phyloP scores from a whole-genome alignment of 2,797 vertebrate species.

The Hoplostethus mediterraneus region DNA sequence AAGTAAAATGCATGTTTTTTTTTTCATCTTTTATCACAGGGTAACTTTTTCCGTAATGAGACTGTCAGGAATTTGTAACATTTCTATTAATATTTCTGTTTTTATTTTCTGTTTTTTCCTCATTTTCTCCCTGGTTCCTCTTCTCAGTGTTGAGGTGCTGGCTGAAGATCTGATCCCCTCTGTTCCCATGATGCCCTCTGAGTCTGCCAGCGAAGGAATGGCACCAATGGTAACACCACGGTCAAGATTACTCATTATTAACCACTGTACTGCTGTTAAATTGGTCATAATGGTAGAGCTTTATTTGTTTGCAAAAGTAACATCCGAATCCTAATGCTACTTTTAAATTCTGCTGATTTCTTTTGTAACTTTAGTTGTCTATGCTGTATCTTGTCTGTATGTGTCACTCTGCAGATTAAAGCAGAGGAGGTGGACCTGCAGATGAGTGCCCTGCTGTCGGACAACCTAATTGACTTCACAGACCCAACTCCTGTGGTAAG shows the following conservation, averaged over 20 bases:
- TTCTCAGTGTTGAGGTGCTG: slow-evolving; percentile 73
- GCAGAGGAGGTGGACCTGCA: slow-evolving; percentile 87
- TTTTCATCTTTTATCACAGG: not conserved
- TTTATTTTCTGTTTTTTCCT: too few species aligned
- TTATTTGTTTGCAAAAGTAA: too few species aligned
- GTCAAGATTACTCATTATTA: not conserved
- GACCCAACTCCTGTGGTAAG: slow-evolving; percentile 87
- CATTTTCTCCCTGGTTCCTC: not conserved
- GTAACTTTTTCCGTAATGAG: not conserved
- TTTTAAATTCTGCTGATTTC: not conserved
- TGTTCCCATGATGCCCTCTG: slow-evolving; percentile 52
- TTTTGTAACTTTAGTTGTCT: too few species aligned
- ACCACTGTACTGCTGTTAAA: not conserved
- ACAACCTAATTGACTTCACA: slow-evolving; percentile 95
- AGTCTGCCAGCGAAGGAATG: slow-evolving; percentile 58
- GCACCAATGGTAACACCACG: slow-evolving; percentile 72
- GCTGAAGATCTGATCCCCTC: slow-evolving; percentile 61
- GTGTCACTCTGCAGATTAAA: slow-evolving; percentile 74
- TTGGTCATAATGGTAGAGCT: not conserved
- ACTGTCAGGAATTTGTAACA: not conserved
- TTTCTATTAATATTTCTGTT: not conserved
- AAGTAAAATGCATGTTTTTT: not conserved
- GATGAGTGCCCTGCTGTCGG: slow-evolving; percentile 75
- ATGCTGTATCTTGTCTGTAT: not conserved
- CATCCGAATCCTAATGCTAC: too few species aligned